A percentile compares a stretch with the other conserved stretches of the same genome.
Conservation (phyloP, 2,113 vertebrate genomes). For the Delphinapterus leucas region DNA sequence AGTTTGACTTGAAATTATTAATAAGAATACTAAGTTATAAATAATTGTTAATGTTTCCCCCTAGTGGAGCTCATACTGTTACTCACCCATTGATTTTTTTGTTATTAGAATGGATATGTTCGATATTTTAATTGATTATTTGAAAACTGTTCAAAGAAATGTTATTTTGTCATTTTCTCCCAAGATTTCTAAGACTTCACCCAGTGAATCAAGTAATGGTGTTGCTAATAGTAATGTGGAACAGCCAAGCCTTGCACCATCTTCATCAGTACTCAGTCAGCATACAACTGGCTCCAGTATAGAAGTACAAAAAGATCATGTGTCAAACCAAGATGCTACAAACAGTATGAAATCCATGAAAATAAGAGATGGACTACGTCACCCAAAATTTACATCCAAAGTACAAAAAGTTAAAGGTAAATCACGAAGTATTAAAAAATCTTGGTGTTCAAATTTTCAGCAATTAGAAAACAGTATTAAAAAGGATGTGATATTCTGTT, state of each 20-base stretch:
- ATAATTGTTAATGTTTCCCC: constrained; percentile 17
- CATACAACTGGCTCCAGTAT: neutral
- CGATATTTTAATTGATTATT: constrained; percentile 32
- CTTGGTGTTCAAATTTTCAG: constrained; percentile 40
- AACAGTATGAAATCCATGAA: constrained; percentile 32
- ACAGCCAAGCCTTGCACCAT: neutral
- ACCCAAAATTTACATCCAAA: constrained; percentile 36
- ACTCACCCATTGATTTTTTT: neutral
- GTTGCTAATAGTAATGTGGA: neutral
- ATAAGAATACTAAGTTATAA: neutral
- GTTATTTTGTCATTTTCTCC: constrained; percentile 32
- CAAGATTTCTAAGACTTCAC: constrained; percentile 44
- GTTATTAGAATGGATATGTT: neutral
- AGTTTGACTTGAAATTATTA: neutral
- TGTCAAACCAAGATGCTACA: neutral
- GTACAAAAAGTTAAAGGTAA: constrained; percentile 57
- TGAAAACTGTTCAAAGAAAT: constrained; percentile 25
- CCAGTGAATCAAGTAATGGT: constrained; percentile 34
- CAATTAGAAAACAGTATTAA: constrained; percentile 20
- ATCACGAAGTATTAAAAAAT: constrained; percentile 30
- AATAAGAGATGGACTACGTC: neutral
- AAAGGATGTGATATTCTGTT: constrained; percentile 65
- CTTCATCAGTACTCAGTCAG: constrained; percentile 8
- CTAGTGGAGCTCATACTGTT: neutral
- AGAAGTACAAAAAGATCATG: constrained; percentile 6